Percentiles rank a stretch among this genome's conserved stretches.
Evolutionary conservation across 2,797 vertebrate species (phyloP).

Genomic region (Poeciliopsis gracilis): DNA sequence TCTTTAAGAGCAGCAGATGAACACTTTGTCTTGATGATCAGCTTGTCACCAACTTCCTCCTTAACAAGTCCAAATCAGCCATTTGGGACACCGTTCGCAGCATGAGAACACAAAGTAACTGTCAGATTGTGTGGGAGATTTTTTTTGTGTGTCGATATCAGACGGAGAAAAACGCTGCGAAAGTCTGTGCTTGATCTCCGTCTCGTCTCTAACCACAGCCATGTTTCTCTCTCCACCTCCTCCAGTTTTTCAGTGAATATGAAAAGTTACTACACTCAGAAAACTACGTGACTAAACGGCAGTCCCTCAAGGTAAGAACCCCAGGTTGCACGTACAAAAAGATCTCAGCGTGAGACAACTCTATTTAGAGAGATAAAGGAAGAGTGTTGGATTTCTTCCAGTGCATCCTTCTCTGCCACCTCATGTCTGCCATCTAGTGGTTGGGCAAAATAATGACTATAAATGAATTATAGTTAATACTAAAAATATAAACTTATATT

Average conservation of each 20-base stretch:
- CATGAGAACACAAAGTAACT: constrained; percentile 40
- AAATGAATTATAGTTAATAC: not conserved
- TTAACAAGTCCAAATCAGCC: constrained; percentile 26
- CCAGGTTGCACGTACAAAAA: constrained; percentile 25
- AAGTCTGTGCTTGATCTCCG: constrained; percentile 13
- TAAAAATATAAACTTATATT: not conserved
- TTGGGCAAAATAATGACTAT: not conserved
- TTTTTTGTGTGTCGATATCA: constrained; percentile 40
- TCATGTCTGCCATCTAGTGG: constrained; percentile 60
- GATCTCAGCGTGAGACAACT: constrained; percentile 20
- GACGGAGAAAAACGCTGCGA: constrained; percentile 21
- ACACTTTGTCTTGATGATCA: constrained; percentile 8
- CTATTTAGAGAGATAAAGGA: constrained; percentile 47
- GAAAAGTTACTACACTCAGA: constrained; percentile 98
- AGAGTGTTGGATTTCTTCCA: constrained; percentile 51
- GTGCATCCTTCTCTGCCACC: constrained; percentile 4
- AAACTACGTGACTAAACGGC: constrained; percentile 98
- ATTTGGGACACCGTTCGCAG: constrained; percentile 29
- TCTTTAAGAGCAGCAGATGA: not conserved
- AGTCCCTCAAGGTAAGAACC: constrained; percentile 92
- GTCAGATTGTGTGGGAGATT: constrained; percentile 31
- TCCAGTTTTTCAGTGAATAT: constrained; percentile 96
- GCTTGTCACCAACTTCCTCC: constrained; percentile 6
- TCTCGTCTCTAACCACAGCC: not conserved
- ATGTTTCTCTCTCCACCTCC: constrained; percentile 1